These are phyloP conservation scores for Paradisaea rubra DNA, from an alignment of 2,113 vertebrate genomes.

Conservation along the genomic window DNA sequence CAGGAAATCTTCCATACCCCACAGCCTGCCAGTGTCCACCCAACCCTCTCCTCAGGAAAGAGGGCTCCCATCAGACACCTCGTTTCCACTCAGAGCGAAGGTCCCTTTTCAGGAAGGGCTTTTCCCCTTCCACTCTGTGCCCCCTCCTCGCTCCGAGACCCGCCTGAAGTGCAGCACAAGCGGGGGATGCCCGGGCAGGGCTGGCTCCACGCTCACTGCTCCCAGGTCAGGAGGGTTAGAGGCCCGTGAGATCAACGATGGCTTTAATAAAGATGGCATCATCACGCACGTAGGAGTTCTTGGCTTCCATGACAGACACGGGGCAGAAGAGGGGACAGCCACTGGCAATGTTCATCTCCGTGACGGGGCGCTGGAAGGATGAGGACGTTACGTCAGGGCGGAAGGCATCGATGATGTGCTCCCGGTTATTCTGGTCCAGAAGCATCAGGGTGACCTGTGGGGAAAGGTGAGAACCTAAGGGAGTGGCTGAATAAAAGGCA, in stretches of 20 bases:
- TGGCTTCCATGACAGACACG: slow-evolving; percentile 82
- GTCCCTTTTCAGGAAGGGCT: neutral
- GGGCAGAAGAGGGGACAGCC: slow-evolving; percentile 97
- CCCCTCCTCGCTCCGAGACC: neutral
- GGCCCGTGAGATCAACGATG: slow-evolving; percentile 90
- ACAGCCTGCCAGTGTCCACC: neutral
- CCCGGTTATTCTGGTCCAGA: slow-evolving; percentile 92
- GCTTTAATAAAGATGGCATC: slow-evolving; percentile 95
- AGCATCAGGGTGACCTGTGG: slow-evolving; percentile 94
- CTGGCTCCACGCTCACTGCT: neutral
- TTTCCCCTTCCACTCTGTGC: neutral
- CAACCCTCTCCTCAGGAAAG: neutral
- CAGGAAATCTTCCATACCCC: neutral
- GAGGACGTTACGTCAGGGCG: slow-evolving; percentile 86
- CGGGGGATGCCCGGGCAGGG: neutral
- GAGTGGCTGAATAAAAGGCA: neutral
- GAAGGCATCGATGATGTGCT: slow-evolving; percentile 94
- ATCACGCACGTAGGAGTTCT: slow-evolving; percentile 87
- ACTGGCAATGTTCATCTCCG: slow-evolving; percentile 96
- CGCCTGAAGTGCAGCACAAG: neutral
- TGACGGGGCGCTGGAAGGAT: slow-evolving; percentile 89
- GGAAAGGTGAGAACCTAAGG: neutral
- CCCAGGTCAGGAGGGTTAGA: slow-evolving; percentile 63
- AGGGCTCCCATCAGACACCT: neutral
- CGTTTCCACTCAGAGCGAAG: neutral